Evolutionary conservation across 2,888 invertebrate genomes (phyloP).

Genomic region (Parnassius apollo): DNA sequence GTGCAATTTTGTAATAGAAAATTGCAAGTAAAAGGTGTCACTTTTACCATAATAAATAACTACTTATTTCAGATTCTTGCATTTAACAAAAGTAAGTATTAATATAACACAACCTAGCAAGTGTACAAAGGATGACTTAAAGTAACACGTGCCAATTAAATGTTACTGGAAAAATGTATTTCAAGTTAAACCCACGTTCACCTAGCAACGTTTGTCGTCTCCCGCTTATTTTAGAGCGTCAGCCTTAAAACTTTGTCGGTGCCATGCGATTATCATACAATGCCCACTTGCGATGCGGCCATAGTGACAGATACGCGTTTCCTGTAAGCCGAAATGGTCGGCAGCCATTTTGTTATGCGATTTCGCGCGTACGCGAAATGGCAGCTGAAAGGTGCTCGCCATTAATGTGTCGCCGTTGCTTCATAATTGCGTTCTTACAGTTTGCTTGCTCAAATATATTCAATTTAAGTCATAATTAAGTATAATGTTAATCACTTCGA

Average conservation of each 20-base stretch:
- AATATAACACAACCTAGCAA: not conserved
- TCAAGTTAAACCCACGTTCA: constrained; percentile 8
- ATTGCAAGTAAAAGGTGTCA: too few relatives aligned
- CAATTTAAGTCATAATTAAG: not conserved
- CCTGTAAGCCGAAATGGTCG: constrained; percentile 70
- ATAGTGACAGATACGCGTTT: constrained; percentile 78
- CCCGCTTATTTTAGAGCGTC: constrained; percentile 56
- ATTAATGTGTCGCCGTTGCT: not conserved
- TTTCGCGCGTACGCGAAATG: constrained; percentile 58
- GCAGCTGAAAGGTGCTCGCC: constrained; percentile 38
- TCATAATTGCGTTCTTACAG: constrained; percentile 2
- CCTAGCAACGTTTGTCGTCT: constrained; percentile 25
- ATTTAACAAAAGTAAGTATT: constrained; percentile 3
- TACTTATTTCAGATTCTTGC: not conserved
- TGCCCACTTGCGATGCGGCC: constrained; percentile 73
- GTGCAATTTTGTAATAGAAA: too few relatives aligned
- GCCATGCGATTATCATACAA: constrained; percentile 75
- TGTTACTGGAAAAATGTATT: constrained; percentile 21
- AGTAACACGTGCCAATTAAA: constrained; percentile 20
- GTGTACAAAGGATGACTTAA: constrained; percentile 2
- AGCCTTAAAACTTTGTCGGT: constrained; percentile 70
- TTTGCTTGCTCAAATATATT: constrained; percentile 1
- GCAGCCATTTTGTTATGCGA: constrained; percentile 70
- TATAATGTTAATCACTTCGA: not conserved
- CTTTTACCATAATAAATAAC: not conserved